Base-by-base conservation (phyloP, 2,888 invertebrate genomes). In the Ophion obscuratus region DNA sequence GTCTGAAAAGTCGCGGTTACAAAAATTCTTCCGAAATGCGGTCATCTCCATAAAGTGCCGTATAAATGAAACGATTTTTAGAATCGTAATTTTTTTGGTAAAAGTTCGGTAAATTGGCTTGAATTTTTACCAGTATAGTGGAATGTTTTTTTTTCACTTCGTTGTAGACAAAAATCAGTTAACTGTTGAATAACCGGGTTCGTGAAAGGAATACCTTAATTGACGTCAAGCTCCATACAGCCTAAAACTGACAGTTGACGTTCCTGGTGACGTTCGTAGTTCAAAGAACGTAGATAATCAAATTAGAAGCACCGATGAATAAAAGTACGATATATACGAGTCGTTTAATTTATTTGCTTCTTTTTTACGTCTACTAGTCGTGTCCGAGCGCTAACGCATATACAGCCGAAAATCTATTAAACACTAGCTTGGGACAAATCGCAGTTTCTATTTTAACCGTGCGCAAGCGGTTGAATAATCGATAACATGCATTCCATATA, bases 261-360 rank as follows among this genome's bases (percentile, higher is more conserved):
- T 17, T 5, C 4, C 17, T 3, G 14, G 3, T 4, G 53, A 53
- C 53, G 17, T 53, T 53, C 53, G 53, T 17, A 4, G 53, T 53
- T 40, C 7, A 40, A 7, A 40, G 40, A 7, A 17, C 4, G 53
- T 17, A 53, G 53, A 4, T 0, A 53, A 53, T 53, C 0, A 17
- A 53, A 10, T 47, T 14, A 47, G 47, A 17, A 17, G 53, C 66
- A 64, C 9, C 4, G 47, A 74, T 24, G n/a, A 77, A 73, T 6
- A 17, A 73, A 66, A 20, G 44, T 53, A 73, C 31, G 10, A 20
- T 17, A 7, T 64, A 61, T 62, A 70, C 57, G 53, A 71, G 53
- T 74, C 62, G 6, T 71, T 62, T 70, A 40, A 81, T 84, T 84
- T 84, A 81, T 85, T 67, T 6, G 17, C 31, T 75, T 64, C 9